Conservation (phyloP, 2,113 vertebrate species). For the Triplophysa tibetana region DNA sequence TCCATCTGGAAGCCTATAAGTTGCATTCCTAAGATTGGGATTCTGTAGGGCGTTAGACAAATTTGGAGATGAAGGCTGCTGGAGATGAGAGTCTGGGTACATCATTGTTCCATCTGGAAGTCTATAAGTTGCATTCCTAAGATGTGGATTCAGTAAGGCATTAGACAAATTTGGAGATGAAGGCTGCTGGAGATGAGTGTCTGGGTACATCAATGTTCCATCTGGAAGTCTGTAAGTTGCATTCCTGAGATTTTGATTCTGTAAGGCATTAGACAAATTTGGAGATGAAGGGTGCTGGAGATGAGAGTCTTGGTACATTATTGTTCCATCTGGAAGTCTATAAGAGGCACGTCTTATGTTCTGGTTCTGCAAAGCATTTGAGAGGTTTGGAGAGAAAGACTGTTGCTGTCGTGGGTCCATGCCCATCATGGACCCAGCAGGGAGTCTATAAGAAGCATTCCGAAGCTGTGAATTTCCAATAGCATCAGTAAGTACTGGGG, state of each 20-base stretch:
- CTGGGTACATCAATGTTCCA: conserved; percentile 68
- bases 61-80: conserved; percentile 68
- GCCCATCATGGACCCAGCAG: conserved; percentile 60
- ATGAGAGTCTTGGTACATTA: conserved; percentile 64
- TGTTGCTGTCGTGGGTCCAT: conserved; percentile 27
- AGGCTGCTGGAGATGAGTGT: conserved; percentile 64
- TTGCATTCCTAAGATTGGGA: conserved; percentile 59
- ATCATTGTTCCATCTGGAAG: conserved; percentile 73
- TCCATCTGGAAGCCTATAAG: conserved; percentile 66
- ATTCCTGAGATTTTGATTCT: conserved; percentile 61
- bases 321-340: conserved; percentile 73
- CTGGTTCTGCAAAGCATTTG: conserved; percentile 71
- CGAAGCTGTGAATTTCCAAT: conserved; percentile 71
- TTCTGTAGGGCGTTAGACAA: conserved; percentile 67
- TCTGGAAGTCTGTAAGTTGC: conserved; percentile 73
- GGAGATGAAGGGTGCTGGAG: conserved; percentile 68
- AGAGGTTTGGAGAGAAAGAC: conserved; percentile 65
- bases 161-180: conserved; percentile 65
- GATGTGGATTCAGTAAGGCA: conserved; percentile 66
- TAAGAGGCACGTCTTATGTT: conserved; percentile 68
- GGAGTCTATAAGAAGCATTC: conserved; percentile 67
- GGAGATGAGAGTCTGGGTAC: conserved; percentile 59
- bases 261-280: conserved; percentile 65
- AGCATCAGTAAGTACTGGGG: conserved; percentile 66
- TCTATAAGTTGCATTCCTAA: conserved; percentile 67